Percentiles rank a stretch among this genome's conserved stretches.
Evolutionary conservation across 1,140 invertebrate species (phyloP).

Genomic region (Drosophila elegans): DNA sequence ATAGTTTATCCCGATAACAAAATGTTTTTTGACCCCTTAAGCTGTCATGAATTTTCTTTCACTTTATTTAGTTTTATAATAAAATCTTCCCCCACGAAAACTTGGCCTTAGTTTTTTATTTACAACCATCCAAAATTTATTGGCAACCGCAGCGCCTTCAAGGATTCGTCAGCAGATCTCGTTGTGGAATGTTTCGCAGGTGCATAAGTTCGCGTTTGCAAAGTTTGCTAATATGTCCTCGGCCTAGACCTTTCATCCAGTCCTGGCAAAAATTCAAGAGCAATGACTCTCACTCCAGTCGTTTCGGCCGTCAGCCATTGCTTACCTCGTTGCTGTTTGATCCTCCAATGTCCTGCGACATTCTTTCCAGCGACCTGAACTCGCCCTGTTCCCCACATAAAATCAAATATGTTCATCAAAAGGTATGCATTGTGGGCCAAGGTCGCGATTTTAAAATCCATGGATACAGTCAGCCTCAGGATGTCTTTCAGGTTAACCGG

Average conservation of each 20-base stretch:
- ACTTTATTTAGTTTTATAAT: constrained; percentile 14
- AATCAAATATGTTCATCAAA: background rate
- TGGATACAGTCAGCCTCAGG: background rate
- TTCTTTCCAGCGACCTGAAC: constrained; percentile 21
- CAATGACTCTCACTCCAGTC: background rate
- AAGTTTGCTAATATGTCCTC: constrained; percentile 19
- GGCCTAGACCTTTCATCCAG: background rate
- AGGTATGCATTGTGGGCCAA: background rate
- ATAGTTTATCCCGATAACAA: background rate
- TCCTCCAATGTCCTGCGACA: constrained; percentile 27
- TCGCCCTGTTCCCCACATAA: background rate
- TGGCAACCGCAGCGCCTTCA: constrained; percentile 4
- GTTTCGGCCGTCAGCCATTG: background rate
- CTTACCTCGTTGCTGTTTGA: constrained; percentile 1
- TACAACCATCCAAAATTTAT: constrained; percentile 20
- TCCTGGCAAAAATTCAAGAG: background rate
- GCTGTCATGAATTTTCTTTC: constrained; percentile 33
- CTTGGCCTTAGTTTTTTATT: constrained; percentile 26
- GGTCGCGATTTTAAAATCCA: background rate
- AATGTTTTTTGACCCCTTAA: background rate
- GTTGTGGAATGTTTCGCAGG: constrained; percentile 36
- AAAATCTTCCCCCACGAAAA: constrained; percentile 28
- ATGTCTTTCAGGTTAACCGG: background rate
- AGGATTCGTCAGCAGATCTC: background rate
- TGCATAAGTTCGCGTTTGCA: constrained; percentile 22